phyloP scores from a whole-genome alignment of 2,113 vertebrate genomes.

The Phrynocephalus versicolor region DNA sequence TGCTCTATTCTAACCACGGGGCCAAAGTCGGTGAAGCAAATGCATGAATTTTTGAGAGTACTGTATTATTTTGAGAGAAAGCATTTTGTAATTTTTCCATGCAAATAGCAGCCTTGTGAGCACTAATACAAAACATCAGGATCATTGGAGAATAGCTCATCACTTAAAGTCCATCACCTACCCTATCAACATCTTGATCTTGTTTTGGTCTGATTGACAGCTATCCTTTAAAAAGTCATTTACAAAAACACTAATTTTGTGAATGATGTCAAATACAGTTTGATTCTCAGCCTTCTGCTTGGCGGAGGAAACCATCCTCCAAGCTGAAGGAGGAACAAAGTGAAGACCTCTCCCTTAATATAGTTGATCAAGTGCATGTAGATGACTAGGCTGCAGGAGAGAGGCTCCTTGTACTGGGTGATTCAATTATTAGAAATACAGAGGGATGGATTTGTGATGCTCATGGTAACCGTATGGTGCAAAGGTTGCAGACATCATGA shows the following conservation, averaged over 20 bases:
- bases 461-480: too few relatives aligned
- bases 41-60: neutral
- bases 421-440: too few relatives aligned
- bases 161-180: neutral
- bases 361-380: too few relatives aligned
- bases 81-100: neutral
- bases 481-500: too few relatives aligned
- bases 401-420: too few relatives aligned
- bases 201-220: neutral
- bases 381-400: too few relatives aligned
- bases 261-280: neutral
- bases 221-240: neutral
- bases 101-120: neutral
- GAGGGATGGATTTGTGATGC: too few relatives aligned
- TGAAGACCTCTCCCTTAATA: too few relatives aligned
- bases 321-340: too few relatives aligned
- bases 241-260: neutral
- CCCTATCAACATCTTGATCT: neutral
- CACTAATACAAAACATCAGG: neutral
- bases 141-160: neutral
- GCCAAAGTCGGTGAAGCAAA: neutral
- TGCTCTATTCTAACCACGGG: neutral
- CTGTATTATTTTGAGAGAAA: neutral
- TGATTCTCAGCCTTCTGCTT: neutral
- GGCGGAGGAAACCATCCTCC: neutral